Percentiles rank a stretch among this genome's conserved stretches.
phyloP scores from a whole-genome alignment of 2,113 vertebrate species.

The Megalops atlanticus region DNA sequence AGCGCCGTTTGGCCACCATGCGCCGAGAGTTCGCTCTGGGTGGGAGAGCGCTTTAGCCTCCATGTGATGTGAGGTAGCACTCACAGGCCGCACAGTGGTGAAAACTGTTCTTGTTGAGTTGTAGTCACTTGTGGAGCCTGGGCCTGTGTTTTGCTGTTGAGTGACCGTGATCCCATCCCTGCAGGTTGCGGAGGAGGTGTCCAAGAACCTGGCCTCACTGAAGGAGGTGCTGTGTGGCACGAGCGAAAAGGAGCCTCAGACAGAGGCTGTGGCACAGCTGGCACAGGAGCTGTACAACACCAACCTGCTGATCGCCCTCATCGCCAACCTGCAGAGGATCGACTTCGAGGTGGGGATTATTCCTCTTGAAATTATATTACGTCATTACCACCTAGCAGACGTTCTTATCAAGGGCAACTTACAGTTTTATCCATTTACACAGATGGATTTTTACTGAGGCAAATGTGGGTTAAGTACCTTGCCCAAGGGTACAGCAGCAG shows the following conservation, averaged over 20 bases:
- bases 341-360: conserved; percentile 73
- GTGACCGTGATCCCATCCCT: conserved; percentile 2
- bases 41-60: background rate
- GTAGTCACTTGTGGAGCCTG: background rate
- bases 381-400: too few species aligned
- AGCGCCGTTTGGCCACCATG: background rate
- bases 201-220: conserved; percentile 71
- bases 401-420: too few species aligned
- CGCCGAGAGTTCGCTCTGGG: too few species aligned
- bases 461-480: too few species aligned
- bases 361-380: too few species aligned
- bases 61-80: background rate
- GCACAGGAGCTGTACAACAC: conserved; percentile 80
- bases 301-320: conserved; percentile 74
- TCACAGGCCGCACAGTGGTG: background rate
- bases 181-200: conserved; percentile 75
- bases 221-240: conserved; percentile 77
- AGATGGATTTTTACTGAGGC: too few species aligned
- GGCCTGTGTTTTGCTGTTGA: background rate
- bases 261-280: conserved; percentile 75
- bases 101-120: background rate
- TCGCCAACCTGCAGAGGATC: conserved; percentile 75
- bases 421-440: too few species aligned
- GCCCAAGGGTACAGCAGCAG: too few species aligned
- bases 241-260: conserved; percentile 79